Evolutionary conservation across 35 echinoderm and acorn worm genomes (phyloP), one percentile per base, ranked within the genome.

Genomic region (Lytechinus variegatus): DNA sequence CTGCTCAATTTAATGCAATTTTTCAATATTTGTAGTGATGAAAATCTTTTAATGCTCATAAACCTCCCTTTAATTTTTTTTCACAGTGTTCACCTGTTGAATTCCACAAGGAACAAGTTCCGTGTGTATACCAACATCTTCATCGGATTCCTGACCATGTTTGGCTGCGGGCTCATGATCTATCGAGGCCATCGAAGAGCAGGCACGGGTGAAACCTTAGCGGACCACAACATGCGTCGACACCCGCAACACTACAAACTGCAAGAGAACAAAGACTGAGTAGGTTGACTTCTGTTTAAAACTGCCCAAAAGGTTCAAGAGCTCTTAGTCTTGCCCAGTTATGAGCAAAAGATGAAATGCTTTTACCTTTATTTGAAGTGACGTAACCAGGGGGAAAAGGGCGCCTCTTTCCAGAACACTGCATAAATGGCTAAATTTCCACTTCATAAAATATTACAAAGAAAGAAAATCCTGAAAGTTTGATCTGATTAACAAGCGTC

Each of bases 41-140:
- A 10, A 58, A 10, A 58, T 9, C 56, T 1, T n/a, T n/a, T 79
- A 24, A n/a, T 79, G 19, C 66, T 24, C 14, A n/a, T 4, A 79
- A n/a, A 79, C 4, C 16, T 79, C 24, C n/a, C 8, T 10, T 93
- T 93, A 4, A 28, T 19, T 53, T 93, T 93, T 28, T 93, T 9
- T 93, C 3, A 24, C 16, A 95, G 95, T 21, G 54, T 90, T 8
- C 87, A 87, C 54, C 19, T 91, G 28, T n/a, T 95, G 86, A 95
- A 95, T 53, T 9, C 55, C 9, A 90, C 54, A 10, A 89, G 89
- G 86, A 95, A 95, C 89, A 95, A 95, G 89, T 95, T 95, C 54
- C 86, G 95, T 54, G 87, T 95, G 8, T 57, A 57, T 52, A 87
- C 91, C 54, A 95, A 95, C 87, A 95, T 95, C 21, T 87, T 87